Percentiles rank a stretch among this genome's conserved stretches.
These are phyloP conservation scores for Leptocoma aspasia DNA, from an alignment of 2,113 vertebrate species.

Conservation along the genomic window DNA sequence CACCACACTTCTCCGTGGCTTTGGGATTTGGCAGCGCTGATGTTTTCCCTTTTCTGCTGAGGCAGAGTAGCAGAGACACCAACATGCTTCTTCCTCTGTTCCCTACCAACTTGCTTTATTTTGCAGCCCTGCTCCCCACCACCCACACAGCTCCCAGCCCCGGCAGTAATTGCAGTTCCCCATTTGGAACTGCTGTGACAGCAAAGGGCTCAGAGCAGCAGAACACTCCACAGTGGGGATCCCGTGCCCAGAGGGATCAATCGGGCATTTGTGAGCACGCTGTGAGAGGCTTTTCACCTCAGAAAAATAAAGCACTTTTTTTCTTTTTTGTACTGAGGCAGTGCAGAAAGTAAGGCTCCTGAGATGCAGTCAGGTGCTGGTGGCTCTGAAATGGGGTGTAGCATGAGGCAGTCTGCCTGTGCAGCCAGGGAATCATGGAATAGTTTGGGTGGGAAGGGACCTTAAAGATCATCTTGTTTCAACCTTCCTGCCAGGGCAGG, in stretches of 20 bases:
- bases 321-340: neutral
- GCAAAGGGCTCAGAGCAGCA: neutral
- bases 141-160: neutral
- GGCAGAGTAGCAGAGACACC: neutral
- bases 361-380: neutral
- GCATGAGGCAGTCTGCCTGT: neutral
- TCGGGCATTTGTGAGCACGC: neutral
- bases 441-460: neutral
- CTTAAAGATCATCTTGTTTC: neutral
- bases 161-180: neutral
- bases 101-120: neutral
- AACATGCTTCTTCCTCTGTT: neutral
- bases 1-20: rapidly evolving
- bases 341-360: neutral
- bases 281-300: neutral
- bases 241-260: rapidly evolving
- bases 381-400: neutral
- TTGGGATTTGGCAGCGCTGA: neutral
- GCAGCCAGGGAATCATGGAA: neutral
- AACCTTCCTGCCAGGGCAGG: neutral
- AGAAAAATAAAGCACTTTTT: neutral
- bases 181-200: neutral
- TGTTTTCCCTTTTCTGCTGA: neutral
- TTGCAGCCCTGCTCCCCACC: neutral
- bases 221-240: neutral